Conservation (phyloP, 2,113 vertebrate species). For the Fregetta grallaria region DNA sequence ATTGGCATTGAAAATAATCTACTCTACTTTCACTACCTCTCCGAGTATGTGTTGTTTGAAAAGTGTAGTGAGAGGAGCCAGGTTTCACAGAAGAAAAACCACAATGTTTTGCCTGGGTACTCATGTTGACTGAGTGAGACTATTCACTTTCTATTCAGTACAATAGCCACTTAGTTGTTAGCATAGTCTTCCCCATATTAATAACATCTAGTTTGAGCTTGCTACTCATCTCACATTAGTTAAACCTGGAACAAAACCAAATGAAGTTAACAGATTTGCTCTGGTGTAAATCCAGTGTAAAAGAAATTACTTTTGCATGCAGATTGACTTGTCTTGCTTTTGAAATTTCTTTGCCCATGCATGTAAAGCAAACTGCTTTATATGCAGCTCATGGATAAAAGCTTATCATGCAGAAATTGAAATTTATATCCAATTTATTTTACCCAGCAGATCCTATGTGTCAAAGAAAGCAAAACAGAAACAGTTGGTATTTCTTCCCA, state of each 20-base stretch:
- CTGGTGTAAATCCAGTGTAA: background rate
- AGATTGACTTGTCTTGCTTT: background rate
- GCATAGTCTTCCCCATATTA: background rate
- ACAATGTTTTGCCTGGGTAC: background rate
- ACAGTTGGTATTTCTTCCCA: background rate
- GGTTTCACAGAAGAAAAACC: background rate
- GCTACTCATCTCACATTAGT: background rate
- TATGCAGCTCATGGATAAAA: background rate
- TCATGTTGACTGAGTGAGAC: background rate
- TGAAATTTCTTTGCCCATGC: background rate
- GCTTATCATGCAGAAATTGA: background rate
- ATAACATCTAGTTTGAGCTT: background rate
- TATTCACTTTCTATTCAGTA: background rate
- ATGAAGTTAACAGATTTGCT: background rate
- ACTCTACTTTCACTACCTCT: background rate
- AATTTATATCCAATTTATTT: constrained; percentile 6
- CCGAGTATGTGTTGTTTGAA: background rate
- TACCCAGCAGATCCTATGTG: background rate
- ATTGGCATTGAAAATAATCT: background rate
- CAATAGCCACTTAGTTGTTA: background rate
- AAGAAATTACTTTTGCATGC: background rate
- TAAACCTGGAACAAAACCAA: background rate
- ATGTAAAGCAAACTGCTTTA: background rate
- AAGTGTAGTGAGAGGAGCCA: background rate
- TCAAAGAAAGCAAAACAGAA: background rate